Evolutionary conservation across 2,797 vertebrate species (phyloP).

Genomic region (Lophius americanus): DNA sequence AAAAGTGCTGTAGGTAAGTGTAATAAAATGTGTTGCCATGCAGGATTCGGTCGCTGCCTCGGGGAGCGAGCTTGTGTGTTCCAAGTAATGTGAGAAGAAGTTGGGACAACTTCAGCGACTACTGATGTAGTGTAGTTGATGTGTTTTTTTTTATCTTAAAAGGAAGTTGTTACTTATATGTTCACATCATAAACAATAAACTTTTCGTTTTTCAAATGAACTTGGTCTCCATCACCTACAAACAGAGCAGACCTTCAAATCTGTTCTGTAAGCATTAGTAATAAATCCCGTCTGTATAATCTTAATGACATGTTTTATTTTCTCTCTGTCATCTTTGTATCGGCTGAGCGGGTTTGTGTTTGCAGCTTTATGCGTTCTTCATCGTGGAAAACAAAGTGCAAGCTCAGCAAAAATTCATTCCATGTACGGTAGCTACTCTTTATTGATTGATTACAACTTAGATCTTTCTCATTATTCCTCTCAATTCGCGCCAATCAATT

Average conservation of each 20-base stretch:
- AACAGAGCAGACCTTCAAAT: slow-evolving; percentile 6
- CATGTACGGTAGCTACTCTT: slow-evolving; percentile 7
- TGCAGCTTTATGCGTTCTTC: slow-evolving; percentile 36
- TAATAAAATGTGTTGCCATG: slow-evolving; percentile 64
- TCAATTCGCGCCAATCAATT: too few relatives aligned
- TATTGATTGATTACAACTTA: too few relatives aligned
- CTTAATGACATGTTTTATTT: slow-evolving; percentile 38
- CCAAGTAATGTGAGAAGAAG: slow-evolving; percentile 36
- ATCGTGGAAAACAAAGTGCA: slow-evolving; percentile 23
- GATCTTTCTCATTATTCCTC: too few relatives aligned
- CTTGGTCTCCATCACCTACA: slow-evolving; percentile 12
- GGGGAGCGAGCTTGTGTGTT: slow-evolving; percentile 46
- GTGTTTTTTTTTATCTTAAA: slow-evolving; percentile 4
- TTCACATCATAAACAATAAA: too few relatives aligned
- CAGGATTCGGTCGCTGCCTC: slow-evolving; percentile 53
- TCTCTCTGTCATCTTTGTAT: slow-evolving; percentile 28
- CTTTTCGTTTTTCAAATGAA: slow-evolving; percentile 13
- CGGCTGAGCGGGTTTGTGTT: slow-evolving; percentile 40
- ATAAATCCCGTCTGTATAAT: slow-evolving; percentile 36
- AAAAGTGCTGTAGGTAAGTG: slow-evolving; percentile 61
- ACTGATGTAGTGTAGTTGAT: slow-evolving; percentile 18
- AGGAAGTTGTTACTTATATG: too few relatives aligned
- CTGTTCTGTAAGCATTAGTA: slow-evolving; percentile 9
- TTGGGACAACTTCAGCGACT: slow-evolving; percentile 20
- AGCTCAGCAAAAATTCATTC: not conserved